Conservation (phyloP, 2,888 invertebrate genomes). For the Unio pictorum region DNA sequence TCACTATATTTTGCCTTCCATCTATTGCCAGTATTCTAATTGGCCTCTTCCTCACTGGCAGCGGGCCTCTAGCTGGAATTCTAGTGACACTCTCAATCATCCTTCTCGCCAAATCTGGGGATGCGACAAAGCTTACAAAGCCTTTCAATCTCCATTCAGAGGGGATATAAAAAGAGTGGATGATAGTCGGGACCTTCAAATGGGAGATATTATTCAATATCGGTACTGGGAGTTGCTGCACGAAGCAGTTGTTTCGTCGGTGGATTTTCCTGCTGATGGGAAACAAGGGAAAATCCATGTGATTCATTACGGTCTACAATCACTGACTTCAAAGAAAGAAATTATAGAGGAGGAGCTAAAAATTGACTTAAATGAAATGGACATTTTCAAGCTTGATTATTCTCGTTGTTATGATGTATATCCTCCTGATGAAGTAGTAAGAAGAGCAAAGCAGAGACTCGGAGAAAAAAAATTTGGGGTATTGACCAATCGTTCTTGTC, state of each 20-base stretch:
- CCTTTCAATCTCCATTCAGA: conserved; percentile 13
- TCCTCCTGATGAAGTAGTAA: conserved; percentile 8
- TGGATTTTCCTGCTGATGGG: not conserved
- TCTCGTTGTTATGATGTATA: conserved; percentile 2
- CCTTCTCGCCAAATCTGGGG: conserved; percentile 3
- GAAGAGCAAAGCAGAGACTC: conserved; percentile 11
- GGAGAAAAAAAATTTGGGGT: conserved; percentile 21
- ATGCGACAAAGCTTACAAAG: conserved; percentile 8
- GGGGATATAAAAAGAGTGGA: conserved; percentile 7
- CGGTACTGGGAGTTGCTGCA: conserved; percentile 6
- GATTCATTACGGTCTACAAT: conserved; percentile 9
- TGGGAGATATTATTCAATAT: conserved; percentile 16
- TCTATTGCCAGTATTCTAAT: conserved; percentile 12
- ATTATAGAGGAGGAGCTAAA: conserved; percentile 9
- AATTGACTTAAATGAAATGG: conserved; percentile 2
- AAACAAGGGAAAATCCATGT: conserved; percentile 2
- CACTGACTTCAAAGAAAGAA: conserved; percentile 5
- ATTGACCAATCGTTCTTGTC: conserved; percentile 14
- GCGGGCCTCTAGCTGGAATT: conserved; percentile 9
- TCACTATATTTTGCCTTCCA: conserved; percentile 11
- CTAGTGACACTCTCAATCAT: conserved; percentile 5
- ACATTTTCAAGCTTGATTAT: conserved; percentile 7
- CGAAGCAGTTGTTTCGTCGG: conserved; percentile 11
- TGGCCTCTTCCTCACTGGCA: conserved; percentile 5
- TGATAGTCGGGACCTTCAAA: conserved; percentile 4